These are phyloP conservation scores for Danionella cerebrum DNA, from an alignment of 2,113 vertebrate species.

Conservation along the genomic window DNA sequence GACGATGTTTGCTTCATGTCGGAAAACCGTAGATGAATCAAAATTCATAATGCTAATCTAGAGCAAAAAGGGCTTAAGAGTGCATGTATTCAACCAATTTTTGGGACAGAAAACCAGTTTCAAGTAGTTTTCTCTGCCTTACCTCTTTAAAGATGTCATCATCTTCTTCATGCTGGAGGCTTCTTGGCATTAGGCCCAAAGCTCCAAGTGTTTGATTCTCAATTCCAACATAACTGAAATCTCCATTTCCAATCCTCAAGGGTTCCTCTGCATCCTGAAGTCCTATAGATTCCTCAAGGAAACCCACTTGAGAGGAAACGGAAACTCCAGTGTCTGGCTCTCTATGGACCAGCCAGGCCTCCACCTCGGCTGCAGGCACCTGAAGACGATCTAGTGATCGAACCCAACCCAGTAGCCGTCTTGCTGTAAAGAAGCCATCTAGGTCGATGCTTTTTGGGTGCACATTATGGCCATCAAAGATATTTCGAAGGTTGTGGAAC, in stretches of 20 bases:
- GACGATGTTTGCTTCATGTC: too few species aligned
- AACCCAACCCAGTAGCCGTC: slow-evolving; percentile 76
- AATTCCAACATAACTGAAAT: slow-evolving; percentile 59
- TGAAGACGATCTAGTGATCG: slow-evolving; percentile 77
- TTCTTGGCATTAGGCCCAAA: slow-evolving; percentile 60
- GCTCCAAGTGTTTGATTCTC: slow-evolving; percentile 65
- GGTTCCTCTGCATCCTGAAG: slow-evolving; percentile 29
- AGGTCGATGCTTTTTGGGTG: slow-evolving; percentile 83
- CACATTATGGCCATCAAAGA: slow-evolving; percentile 70
- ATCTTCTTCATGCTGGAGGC: slow-evolving; percentile 26
- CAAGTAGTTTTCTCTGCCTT: too few species aligned
- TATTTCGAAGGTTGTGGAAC: slow-evolving; percentile 80
- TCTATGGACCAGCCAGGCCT: slow-evolving; percentile 84
- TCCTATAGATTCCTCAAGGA: slow-evolving; percentile 68
- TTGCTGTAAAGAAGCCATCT: slow-evolving; percentile 75
- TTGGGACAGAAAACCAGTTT: too few species aligned
- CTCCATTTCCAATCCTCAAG: slow-evolving; percentile 42
- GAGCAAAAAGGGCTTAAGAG: too few species aligned
- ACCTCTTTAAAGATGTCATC: slow-evolving; percentile 75
- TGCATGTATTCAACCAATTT: too few species aligned
- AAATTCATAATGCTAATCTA: too few species aligned
- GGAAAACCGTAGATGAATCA: too few species aligned
- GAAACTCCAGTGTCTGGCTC: slow-evolving; percentile 73
- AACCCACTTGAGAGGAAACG: slow-evolving; percentile 52
- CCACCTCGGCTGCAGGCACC: slow-evolving; percentile 77